These are phyloP conservation scores for Drosophila helvetica DNA, from an alignment of 2,888 invertebrate genomes.

Conservation along the genomic window DNA sequence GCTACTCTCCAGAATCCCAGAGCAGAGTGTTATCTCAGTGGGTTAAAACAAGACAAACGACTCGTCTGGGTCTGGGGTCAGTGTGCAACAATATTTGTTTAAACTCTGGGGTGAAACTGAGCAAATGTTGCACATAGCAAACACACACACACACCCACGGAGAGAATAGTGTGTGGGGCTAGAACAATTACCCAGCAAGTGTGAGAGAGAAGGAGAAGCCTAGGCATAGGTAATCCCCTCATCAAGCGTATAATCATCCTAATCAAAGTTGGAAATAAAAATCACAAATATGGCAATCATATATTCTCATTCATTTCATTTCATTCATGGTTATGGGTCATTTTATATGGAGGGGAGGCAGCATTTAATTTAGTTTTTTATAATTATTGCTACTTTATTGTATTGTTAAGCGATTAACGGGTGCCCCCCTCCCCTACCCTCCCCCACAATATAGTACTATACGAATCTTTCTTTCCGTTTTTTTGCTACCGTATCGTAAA, in stretches of 20 bases:
- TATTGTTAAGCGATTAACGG: conserved; percentile 82
- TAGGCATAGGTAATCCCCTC: conserved; percentile 45
- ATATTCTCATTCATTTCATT: conserved; percentile 43
- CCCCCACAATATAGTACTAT: conserved; percentile 27
- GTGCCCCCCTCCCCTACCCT: conserved; percentile 36
- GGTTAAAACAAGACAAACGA: conserved; percentile 53
- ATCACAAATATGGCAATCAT: conserved; percentile 73
- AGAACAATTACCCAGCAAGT: conserved; percentile 1
- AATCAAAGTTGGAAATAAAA: conserved; percentile 70
- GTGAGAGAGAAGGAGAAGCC: conserved; percentile 13
- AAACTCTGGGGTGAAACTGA: conserved; percentile 58
- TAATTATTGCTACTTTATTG: conserved; percentile 83
- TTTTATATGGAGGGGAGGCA: conserved; percentile 37
- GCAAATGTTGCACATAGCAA: conserved; percentile 39
- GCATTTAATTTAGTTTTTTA: conserved; percentile 79
- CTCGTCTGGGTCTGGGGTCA: conserved; percentile 55
- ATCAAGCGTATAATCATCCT: conserved; percentile 59
- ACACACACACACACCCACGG: conserved; percentile 25
- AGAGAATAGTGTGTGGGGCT: conserved; percentile 1
- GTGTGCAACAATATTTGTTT: conserved; percentile 76
- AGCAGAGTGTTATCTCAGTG: conserved; percentile 58
- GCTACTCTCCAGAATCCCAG: neutral
- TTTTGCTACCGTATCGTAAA: conserved; percentile 49
- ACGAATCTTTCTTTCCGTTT: conserved; percentile 62
- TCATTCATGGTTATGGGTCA: conserved; percentile 62